These are phyloP conservation scores for Salvator merianae DNA, from an alignment of 2,113 vertebrate genomes.

Conservation along the genomic window DNA sequence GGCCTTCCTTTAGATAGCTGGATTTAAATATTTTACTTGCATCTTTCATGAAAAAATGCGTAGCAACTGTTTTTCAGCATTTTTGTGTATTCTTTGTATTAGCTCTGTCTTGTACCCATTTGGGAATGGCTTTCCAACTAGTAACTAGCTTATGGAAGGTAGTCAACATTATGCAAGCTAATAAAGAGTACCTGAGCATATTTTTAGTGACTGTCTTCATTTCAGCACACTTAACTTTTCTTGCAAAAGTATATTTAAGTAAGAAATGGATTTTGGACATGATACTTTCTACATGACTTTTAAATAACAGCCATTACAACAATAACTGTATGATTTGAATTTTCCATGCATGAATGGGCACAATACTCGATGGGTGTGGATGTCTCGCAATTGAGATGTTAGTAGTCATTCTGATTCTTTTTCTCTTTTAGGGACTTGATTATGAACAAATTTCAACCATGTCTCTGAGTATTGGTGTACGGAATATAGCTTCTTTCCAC, in stretches of 20 bases:
- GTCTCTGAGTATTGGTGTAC: slow-evolving; percentile 78
- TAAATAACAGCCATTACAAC: neutral
- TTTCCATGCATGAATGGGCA: neutral
- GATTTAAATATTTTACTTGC: no score
- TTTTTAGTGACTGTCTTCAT: neutral
- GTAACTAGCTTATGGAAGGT: neutral
- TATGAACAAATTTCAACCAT: slow-evolving; percentile 81
- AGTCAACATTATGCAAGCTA: neutral
- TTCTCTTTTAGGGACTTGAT: slow-evolving; percentile 79
- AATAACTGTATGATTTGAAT: neutral
- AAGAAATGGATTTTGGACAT: neutral
- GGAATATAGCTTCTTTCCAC: slow-evolving; percentile 85
- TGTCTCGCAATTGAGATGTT: neutral
- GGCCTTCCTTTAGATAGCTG: no score
- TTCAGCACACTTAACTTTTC: neutral
- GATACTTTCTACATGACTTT: neutral
- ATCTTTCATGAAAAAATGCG: no score
- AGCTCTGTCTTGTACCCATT: neutral
- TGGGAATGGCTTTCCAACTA: neutral
- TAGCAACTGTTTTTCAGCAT: neutral
- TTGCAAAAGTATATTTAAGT: neutral
- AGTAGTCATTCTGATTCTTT: slow-evolving; percentile 22
- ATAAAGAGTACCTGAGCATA: no score
- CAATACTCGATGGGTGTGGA: neutral
- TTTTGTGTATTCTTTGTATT: neutral